Evolutionary conservation across 2,888 invertebrate species (phyloP), one percentile per base, ranked within the genome.

Genomic region (Philereme transversata): DNA sequence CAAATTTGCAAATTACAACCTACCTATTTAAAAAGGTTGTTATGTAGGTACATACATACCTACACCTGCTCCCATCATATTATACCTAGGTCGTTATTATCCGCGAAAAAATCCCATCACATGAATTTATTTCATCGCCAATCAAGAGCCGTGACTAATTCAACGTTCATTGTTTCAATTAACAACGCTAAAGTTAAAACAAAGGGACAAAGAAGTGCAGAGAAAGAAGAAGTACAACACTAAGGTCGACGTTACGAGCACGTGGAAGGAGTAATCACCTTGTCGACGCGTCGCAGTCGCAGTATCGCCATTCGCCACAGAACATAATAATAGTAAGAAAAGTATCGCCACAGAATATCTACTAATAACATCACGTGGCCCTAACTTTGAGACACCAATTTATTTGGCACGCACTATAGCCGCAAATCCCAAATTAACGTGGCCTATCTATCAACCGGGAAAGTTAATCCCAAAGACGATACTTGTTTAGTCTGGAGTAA

Each of bases 221-320:
- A 68, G 69, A 72, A 73, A 70, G 69, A 74, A 22, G 22, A 22
- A 22, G 22, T 22, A 22, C 22, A 22, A 56, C 57, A 35, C 66
- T 72, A 72, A 81, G 80, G 78, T 80, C 81, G 82, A 81, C 74
- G 78, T 75, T 77, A 69, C 66, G 65, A 76, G 68, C 83, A 82
- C 78, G 79, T 81, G 79, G 74, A 70, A 71, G 67, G 62, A 58
- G 65, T 60, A 68, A 69, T 57, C 62, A 67, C 64, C 58, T 62
- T 65, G 48, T 57, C 57, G 63, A 52, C 53, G 60, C 58, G 62
- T 51, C 57, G 56, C 62, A 47, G 41, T 45, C 56, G 52, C 56
- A 56, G 51, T 45, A 52, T 45, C 46, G 56, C 51, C 52, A 49
- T 49, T 45, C 46, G 56, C 51, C 52, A 49, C 51, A 63, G 51